A percentile compares a stretch with the other conserved stretches of the same genome.
Evolutionary conservation across 2,113 vertebrate genomes (phyloP).

Genomic region (Indri indri): DNA sequence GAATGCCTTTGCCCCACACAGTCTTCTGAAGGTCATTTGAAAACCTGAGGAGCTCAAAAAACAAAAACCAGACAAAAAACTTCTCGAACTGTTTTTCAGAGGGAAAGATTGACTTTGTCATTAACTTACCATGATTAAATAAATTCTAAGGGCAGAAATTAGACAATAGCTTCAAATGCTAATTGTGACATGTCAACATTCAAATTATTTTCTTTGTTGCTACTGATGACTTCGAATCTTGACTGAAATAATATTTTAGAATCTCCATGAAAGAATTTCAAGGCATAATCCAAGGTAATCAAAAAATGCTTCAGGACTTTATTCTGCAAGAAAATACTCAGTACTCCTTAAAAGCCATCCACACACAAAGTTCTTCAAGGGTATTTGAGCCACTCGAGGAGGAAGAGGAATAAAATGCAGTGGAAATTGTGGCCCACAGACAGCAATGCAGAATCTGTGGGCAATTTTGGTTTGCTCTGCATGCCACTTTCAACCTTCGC

Average conservation of each 20-base stretch:
- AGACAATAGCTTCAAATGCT: conserved; percentile 48
- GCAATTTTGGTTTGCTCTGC: background rate
- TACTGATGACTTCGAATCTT: conserved; percentile 54
- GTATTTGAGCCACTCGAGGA: background rate
- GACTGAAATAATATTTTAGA: conserved; percentile 45
- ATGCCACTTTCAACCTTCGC: background rate
- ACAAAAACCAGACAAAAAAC: background rate
- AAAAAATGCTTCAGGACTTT: conserved; percentile 44
- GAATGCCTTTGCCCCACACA: background rate
- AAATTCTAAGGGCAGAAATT: conserved; percentile 53
- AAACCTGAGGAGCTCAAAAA: background rate
- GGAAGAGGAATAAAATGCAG: background rate
- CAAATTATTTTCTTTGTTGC: conserved; percentile 4
- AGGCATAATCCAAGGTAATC: conserved; percentile 7
- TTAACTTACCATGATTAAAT: background rate
- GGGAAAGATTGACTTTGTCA: background rate
- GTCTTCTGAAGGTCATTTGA: background rate
- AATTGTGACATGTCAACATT: conserved; percentile 47
- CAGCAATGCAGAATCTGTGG: background rate
- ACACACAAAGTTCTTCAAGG: background rate
- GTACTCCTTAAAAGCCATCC: background rate
- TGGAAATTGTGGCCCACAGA: background rate
- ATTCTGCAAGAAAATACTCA: conserved; percentile 51
- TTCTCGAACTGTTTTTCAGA: background rate
- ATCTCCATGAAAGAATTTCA: conserved; percentile 63